Conservation (phyloP, 2,888 invertebrate species). For the Megastigmus dorsalis region DNA sequence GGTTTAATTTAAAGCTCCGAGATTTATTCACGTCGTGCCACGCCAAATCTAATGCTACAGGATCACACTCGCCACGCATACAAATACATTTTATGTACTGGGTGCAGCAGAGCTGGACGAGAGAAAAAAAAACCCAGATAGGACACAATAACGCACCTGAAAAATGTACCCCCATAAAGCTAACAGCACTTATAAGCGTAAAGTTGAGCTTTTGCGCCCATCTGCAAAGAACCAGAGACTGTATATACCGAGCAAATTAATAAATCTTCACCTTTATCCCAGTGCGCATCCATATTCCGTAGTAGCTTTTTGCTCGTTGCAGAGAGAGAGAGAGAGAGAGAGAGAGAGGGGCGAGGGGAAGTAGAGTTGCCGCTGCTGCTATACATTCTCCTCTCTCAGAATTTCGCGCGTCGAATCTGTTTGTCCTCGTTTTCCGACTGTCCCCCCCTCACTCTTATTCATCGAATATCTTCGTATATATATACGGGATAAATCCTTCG, state of each 20-base stretch:
- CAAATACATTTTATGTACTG: slow-evolving; percentile 6
- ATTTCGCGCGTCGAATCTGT: slow-evolving; percentile 20
- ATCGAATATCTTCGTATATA: slow-evolving; percentile 49
- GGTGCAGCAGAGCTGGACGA: too few relatives aligned
- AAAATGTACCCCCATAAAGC: slow-evolving; percentile 21
- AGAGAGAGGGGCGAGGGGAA: too few relatives aligned
- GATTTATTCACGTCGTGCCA: too few relatives aligned
- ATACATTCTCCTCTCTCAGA: neutral
- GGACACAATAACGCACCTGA: slow-evolving; percentile 12
- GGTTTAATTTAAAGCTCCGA: too few relatives aligned
- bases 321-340: neutral
- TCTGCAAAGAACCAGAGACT: slow-evolving; percentile 1
- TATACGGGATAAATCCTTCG: slow-evolving; percentile 30
- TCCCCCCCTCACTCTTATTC: neutral
- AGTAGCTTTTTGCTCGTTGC: slow-evolving; percentile 5
- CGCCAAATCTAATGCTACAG: neutral
- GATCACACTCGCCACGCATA: neutral
- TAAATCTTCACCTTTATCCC: slow-evolving; percentile 43
- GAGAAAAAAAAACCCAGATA: too few relatives aligned
- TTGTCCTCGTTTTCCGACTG: slow-evolving; percentile 29
- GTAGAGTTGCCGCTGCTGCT: too few relatives aligned
- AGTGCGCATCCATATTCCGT: slow-evolving; percentile 25
- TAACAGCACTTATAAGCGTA: slow-evolving; percentile 1
- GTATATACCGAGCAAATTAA: slow-evolving; percentile 38
- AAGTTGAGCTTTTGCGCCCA: neutral